Evolutionary conservation across 2,888 invertebrate species (phyloP).

Genomic region (Tortricodes alternella): DNA sequence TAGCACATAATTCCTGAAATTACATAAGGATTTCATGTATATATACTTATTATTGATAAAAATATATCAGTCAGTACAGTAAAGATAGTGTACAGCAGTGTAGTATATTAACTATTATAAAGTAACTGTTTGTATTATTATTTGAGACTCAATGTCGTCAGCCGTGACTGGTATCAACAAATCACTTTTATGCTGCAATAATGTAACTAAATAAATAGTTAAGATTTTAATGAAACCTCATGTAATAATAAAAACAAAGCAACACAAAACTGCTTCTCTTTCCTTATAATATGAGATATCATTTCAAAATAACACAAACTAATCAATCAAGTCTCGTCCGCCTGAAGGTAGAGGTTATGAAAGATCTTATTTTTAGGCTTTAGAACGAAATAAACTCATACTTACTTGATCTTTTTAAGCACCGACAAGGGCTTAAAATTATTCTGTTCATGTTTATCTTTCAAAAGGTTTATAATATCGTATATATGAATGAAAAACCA

Average conservation of each 20-base stretch:
- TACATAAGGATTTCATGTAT: slow-evolving; percentile 14
- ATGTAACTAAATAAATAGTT: background rate
- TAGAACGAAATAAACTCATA: slow-evolving; percentile 35
- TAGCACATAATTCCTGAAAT: slow-evolving; percentile 7
- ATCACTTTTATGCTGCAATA: background rate
- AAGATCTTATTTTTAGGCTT: slow-evolving; percentile 14
- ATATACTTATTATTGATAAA: background rate
- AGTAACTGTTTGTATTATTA: background rate
- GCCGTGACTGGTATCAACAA: slow-evolving; percentile 1
- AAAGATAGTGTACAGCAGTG: too few relatives aligned
- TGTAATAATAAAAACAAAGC: background rate
- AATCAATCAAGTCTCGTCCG: slow-evolving; percentile 55
- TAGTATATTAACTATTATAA: too few relatives aligned
- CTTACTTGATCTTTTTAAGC: slow-evolving; percentile 72
- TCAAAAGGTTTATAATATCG: slow-evolving; percentile 40
- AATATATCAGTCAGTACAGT: too few relatives aligned
- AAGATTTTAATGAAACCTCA: background rate
- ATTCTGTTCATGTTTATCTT: slow-evolving; percentile 69
- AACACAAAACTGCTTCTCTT: background rate
- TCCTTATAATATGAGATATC: too few relatives aligned
- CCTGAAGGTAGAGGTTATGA: slow-evolving; percentile 52
- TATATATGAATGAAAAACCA: slow-evolving; percentile 57
- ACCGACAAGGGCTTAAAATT: slow-evolving; percentile 65
- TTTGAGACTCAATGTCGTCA: background rate
- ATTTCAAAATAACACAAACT: slow-evolving; percentile 37